Evolutionary conservation across 2,797 vertebrate species (phyloP).

Genomic region (Micropoecilia bifurca): DNA sequence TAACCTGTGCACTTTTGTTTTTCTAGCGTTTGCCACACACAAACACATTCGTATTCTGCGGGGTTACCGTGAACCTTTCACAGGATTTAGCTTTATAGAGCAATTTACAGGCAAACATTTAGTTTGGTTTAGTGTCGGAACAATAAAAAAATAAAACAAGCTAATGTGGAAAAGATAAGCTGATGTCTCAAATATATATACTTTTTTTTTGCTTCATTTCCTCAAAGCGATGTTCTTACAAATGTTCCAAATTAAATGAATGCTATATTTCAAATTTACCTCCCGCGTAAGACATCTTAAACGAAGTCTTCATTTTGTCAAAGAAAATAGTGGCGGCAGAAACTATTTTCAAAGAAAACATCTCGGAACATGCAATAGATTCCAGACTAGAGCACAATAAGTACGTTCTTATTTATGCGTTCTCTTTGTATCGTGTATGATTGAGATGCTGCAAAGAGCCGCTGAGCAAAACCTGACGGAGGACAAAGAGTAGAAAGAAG

Average conservation of each 20-base stretch:
- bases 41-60: slow-evolving; percentile 11
- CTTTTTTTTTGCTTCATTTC: not conserved
- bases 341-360: not conserved
- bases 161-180: not conserved
- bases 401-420: not conserved
- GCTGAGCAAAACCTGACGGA: slow-evolving; percentile 2
- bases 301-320: not conserved
- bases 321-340: not conserved
- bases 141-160: not conserved
- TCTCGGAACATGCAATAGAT: too few relatives aligned
- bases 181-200: not conserved
- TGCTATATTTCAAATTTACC: not conserved
- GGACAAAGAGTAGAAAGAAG: not conserved
- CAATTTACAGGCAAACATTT: not conserved
- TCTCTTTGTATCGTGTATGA: not conserved
- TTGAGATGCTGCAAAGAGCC: slow-evolving; percentile 3
- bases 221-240: not conserved
- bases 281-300: not conserved
- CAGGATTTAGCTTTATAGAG: not conserved
- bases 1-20: slow-evolving; percentile 45
- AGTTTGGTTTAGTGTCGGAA: not conserved
- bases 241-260: not conserved
- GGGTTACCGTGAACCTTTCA: not conserved
- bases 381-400: not conserved
- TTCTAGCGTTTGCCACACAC: slow-evolving; percentile 39